phyloP scores from a whole-genome alignment of 2,113 vertebrate species.

The Scortum barcoo region DNA sequence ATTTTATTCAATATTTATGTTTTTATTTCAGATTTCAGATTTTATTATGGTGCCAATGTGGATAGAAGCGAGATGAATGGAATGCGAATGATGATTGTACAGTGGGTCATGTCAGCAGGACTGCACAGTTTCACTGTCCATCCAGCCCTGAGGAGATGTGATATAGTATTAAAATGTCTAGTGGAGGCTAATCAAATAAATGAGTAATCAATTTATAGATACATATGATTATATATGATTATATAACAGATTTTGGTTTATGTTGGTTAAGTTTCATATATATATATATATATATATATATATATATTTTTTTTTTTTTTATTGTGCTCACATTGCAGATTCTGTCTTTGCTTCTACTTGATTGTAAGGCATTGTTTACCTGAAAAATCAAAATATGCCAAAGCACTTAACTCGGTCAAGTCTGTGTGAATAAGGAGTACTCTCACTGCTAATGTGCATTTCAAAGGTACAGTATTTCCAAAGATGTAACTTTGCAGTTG shows the following conservation, averaged over 20 bases:
- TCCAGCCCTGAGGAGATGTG: slow-evolving; percentile 2
- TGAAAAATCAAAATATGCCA: slow-evolving; percentile 10
- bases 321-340: slow-evolving; percentile 6
- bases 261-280: no score
- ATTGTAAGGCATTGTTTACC: slow-evolving; percentile 16
- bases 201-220: slow-evolving; percentile 24
- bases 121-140: slow-evolving; percentile 51
- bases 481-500: slow-evolving; percentile 35
- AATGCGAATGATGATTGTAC: slow-evolving; percentile 40
- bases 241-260: slow-evolving; percentile 2
- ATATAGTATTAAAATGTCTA: slow-evolving; percentile 11
- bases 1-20: slow-evolving; percentile 26
- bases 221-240: slow-evolving; percentile 19
- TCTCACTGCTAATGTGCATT: slow-evolving; percentile 18
- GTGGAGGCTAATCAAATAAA: slow-evolving; percentile 1
- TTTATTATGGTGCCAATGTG: slow-evolving; percentile 6
- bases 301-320: no score
- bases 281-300: no score
- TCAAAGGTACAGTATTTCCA: slow-evolving; percentile 25
- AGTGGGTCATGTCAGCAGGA: slow-evolving; percentile 32
- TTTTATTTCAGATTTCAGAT: neutral
- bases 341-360: neutral
- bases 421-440: neutral
- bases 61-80: neutral
- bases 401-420: slow-evolving; percentile 3